Evolutionary conservation across 2,113 vertebrate genomes (phyloP), one percentile per base, ranked within the genome.

Genomic region (Eulacestoma nigropectus): DNA sequence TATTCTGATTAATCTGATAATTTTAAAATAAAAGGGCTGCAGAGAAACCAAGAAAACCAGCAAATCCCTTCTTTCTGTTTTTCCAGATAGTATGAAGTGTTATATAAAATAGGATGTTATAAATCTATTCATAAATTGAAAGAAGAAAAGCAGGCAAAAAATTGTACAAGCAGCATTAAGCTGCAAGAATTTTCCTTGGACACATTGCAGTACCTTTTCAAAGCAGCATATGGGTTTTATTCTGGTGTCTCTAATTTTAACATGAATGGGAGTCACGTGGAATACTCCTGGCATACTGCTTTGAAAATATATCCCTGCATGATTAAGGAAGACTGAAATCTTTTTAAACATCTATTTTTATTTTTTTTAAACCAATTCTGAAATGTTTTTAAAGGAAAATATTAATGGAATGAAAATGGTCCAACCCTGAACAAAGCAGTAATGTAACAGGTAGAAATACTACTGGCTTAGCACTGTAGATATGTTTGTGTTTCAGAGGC

Each of bases 161-260:
- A 90, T 39, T 50, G 60, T 92, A 68, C 56, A 84, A 86, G 83
- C 64, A 93, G 73, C 73, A 84, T 72, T 93, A 95, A 95, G 83
- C 92, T 94, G 83, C 4, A 25, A 89, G 93, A 90, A 82, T 94
- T 90, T 96, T 94, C 88, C 69, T 81, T 96, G 95, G 96, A 90
- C 92, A 95, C 27, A 35, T 52, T 92, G 86, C 92, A 78, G 90
- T 95, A 96, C 95, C 88, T 95, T 97, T 93, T 92, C 79, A 96
- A 95, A 96, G 96, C 90, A 94, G 80, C 96, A 97, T 97, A 97
- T 97, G 96, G 96, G 76, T 32, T 96, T 96, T 97, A 97, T 97
- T 97, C 93, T 97, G 88, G 88, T 97, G 92, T 49, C 88, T 96
- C 92, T 97, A 97, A 97, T 97, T 97, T 97, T 96, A 97, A 97